Evolutionary conservation across 2,113 vertebrate species (phyloP), one percentile per base, ranked within the genome.

Genomic region (Microtus pennsylvanicus): DNA sequence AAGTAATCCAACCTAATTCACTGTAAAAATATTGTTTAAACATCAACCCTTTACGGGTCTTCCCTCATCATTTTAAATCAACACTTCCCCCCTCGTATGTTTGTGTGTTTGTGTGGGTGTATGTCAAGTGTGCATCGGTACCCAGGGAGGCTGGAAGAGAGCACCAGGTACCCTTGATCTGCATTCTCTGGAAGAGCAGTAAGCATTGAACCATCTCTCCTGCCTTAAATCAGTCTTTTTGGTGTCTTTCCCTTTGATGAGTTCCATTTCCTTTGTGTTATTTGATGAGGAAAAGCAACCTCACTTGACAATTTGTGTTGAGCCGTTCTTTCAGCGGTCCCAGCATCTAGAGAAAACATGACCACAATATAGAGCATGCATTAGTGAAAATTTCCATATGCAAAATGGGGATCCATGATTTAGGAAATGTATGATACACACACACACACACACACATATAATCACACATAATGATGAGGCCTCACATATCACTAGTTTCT

Each of bases 401-500:
- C 70, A 90, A 47, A 28, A 19, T 85, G 50, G 33, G 33, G 76
- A 67, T 88, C 86, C 69, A 42, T 91, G 70, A 76, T 67, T 69
- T 52, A 21, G 55, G 77, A 83, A 70, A 81, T 88, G 82, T 67
- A 52, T 21, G n/a, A 13, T 72, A 78, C 87, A 93, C 52, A 52
- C 52, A 52, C 14, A 52, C 52, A 52, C 14, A 55, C 14, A 55
- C 52, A 55, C 52, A 52, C 52, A 52, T 0, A 52, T 13, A 52
- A 50, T 50, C 50, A 94, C 94, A 72, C 70, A 93, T 94, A 95
- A 91, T 76, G n/a, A 21, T 6, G 21, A 19, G 28, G 2, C 74
- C 94, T 94, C 89, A 76, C 78, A 69, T 65, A 94, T 47, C 82
- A 10, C 70, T 50, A 3, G 76, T 97, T 98, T 92, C 74, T 93